phyloP scores from a whole-genome alignment of 2,113 vertebrate genomes.

The Gambusia holbrooki region DNA sequence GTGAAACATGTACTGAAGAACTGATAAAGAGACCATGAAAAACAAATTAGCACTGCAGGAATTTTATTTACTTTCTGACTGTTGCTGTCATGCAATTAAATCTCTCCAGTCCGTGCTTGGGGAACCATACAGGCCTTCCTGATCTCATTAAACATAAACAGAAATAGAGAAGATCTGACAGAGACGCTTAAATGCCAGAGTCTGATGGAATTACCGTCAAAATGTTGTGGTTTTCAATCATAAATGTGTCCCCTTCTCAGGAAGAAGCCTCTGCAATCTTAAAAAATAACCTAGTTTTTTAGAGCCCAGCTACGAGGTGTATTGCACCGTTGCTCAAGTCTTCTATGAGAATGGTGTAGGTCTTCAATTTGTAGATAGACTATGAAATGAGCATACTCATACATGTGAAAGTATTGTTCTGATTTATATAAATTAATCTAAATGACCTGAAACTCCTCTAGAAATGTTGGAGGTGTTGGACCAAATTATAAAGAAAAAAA shows the following conservation, averaged over 20 bases:
- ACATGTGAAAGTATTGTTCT: too few relatives aligned
- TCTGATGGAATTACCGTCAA: constrained; percentile 11
- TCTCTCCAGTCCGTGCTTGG: not conserved
- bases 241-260: not conserved
- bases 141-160: not conserved
- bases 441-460: too few relatives aligned
- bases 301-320: not conserved
- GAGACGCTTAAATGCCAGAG: not conserved
- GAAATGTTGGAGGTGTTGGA: too few relatives aligned
- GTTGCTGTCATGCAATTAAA: not conserved
- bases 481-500: too few relatives aligned
- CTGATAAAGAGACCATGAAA: not conserved
- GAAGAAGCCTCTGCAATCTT: not conserved
- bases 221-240: not conserved
- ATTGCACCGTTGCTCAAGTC: not conserved
- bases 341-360: not conserved
- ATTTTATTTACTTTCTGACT: not conserved
- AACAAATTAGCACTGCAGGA: not conserved
- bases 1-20: not conserved
- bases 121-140: not conserved
- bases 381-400: too few relatives aligned
- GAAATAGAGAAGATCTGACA: not conserved
- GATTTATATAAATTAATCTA: too few relatives aligned
- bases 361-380: too few relatives aligned
- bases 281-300: not conserved